Percentiles rank a stretch among this genome's conserved stretches.
Evolutionary conservation across 2,113 vertebrate genomes (phyloP).

Genomic region (Amphilophus citrinellus): DNA sequence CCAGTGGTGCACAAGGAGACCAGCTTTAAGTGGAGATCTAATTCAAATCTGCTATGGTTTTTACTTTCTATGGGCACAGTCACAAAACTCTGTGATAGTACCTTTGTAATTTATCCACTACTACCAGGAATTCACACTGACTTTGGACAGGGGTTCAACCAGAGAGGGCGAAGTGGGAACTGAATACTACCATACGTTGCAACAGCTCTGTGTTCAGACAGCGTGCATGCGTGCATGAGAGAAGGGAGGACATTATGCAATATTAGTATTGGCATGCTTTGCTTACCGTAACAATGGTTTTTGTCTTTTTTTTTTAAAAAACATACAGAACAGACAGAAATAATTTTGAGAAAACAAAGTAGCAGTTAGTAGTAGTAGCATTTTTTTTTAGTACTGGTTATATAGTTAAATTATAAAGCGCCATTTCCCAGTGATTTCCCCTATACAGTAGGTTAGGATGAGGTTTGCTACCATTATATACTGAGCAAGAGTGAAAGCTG

Average conservation of each 20-base stretch:
- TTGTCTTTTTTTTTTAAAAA: slow-evolving; percentile 66
- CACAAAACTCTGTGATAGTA: slow-evolving; percentile 1
- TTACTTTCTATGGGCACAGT: not conserved
- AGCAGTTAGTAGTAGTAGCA: slow-evolving; percentile 70
- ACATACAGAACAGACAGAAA: slow-evolving; percentile 68
- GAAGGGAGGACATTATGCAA: slow-evolving; percentile 70
- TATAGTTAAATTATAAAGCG: slow-evolving; percentile 10
- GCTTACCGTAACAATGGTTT: slow-evolving; percentile 76
- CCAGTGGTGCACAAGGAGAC: not conserved
- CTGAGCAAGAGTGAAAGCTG: slow-evolving; percentile 14
- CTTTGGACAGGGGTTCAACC: slow-evolving; percentile 73
- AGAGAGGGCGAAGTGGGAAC: slow-evolving; percentile 71
- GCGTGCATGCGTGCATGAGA: slow-evolving; percentile 78
- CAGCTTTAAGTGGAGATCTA: not conserved
- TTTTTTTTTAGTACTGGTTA: slow-evolving; percentile 29
- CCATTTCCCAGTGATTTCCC: slow-evolving; percentile 25
- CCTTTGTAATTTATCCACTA: slow-evolving; percentile 34
- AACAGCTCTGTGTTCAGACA: slow-evolving; percentile 75
- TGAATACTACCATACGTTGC: slow-evolving; percentile 78
- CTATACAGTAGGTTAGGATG: slow-evolving; percentile 6
- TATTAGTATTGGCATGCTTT: slow-evolving; percentile 75
- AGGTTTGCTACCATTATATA: slow-evolving; percentile 5
- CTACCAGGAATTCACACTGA: slow-evolving; percentile 60
- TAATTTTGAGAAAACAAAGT: slow-evolving; percentile 73
- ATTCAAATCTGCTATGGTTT: not conserved